Evolutionary conservation across 1,140 invertebrate genomes (phyloP).

Genomic region (Cotesia chilonis): DNA sequence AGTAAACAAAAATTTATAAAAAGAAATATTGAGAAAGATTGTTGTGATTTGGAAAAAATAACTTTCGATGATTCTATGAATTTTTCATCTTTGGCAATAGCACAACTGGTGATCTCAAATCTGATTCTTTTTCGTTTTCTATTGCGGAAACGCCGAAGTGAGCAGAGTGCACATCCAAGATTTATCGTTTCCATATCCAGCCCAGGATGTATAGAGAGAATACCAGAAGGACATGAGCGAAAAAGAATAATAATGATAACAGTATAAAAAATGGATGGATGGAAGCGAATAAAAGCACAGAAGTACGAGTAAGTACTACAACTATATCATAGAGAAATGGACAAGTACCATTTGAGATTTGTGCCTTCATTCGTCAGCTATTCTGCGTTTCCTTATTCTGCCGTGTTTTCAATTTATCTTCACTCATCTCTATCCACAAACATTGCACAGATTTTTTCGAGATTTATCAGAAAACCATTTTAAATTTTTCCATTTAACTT

Average conservation of each 20-base stretch:
- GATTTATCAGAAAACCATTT: neutral
- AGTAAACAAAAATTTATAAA: neutral
- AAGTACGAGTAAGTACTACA: conserved; percentile 13
- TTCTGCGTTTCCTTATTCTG: neutral
- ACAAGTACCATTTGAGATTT: conserved; percentile 29
- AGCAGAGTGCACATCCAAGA: conserved; percentile 33
- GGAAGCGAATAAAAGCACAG: neutral
- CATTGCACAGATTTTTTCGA: conserved; percentile 23
- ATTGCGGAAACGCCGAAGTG: neutral
- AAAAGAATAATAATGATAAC: neutral
- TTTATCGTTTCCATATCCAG: conserved; percentile 38
- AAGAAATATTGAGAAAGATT: conserved; percentile 7
- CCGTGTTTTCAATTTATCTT: conserved; percentile 23
- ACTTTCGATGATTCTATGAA: conserved; percentile 33
- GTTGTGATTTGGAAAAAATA: conserved; percentile 17
- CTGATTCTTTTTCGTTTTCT: conserved; percentile 10
- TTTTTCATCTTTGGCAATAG: conserved; percentile 34
- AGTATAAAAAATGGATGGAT: neutral
- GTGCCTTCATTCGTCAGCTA: conserved; percentile 11
- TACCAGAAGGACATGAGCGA: neutral
- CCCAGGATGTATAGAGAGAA: neutral
- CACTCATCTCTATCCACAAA: conserved; percentile 20
- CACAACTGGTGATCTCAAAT: conserved; percentile 18
- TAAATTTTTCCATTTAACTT: conserved; percentile 1
- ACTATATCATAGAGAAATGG: conserved; percentile 31